Evolutionary conservation across 2,113 vertebrate species (phyloP).

Genomic region (Etheostoma cragini): DNA sequence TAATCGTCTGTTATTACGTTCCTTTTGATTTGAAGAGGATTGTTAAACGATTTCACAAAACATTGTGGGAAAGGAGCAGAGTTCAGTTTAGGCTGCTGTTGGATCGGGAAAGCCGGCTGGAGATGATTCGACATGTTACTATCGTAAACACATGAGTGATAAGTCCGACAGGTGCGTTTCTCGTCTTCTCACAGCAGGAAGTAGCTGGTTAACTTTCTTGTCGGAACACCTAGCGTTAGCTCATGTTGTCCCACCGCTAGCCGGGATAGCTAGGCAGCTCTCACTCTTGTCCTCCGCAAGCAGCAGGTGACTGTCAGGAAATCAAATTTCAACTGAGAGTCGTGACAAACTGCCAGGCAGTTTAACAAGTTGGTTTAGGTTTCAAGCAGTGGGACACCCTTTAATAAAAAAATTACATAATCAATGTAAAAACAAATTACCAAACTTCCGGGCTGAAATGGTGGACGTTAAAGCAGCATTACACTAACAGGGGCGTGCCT

Average conservation of each 20-base stretch:
- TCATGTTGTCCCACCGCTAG: slow-evolving; percentile 8
- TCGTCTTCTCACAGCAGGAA: not conserved
- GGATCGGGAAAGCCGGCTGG: slow-evolving; percentile 37
- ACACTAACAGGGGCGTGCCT: not conserved
- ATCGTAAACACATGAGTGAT: not conserved
- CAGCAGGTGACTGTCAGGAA: not conserved
- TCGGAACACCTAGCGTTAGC: not conserved
- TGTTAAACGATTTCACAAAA: slow-evolving; percentile 71
- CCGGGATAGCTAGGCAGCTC: not conserved
- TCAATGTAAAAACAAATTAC: not conserved
- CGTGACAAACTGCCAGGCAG: not conserved
- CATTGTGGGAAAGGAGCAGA: slow-evolving; percentile 70
- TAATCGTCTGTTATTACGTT: slow-evolving; percentile 91
- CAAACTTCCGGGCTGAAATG: not conserved
- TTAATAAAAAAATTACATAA: not conserved
- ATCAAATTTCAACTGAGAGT: not conserved
- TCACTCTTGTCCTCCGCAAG: not conserved
- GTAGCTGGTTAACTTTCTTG: not conserved
- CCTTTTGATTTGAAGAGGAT: slow-evolving; percentile 84
- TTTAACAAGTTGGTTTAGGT: not conserved
- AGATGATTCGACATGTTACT: slow-evolving; percentile 73
- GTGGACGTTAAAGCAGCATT: not conserved
- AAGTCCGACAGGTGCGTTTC: slow-evolving; percentile 1
- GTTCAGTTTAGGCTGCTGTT: slow-evolving; percentile 14
- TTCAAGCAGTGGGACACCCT: no score